Percentiles rank a stretch among this genome's conserved stretches.
phyloP scores from a whole-genome alignment of 2,888 invertebrate species.

The Cyrtodaria siliqua region DNA sequence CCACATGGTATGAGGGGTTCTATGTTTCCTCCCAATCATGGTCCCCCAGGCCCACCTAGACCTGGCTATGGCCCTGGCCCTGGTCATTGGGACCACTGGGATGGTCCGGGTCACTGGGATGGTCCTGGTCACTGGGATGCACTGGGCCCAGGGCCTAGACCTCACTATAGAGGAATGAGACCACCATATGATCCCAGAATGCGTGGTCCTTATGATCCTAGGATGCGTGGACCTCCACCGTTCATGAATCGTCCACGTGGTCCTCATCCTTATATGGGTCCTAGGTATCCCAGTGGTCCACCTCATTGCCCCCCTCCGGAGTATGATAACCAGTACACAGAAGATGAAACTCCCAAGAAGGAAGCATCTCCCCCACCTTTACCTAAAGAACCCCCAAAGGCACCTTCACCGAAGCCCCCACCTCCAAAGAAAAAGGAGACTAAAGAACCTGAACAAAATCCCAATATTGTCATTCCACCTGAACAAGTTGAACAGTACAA shows the following conservation, averaged over 20 bases:
- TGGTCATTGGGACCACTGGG: conserved; percentile 57
- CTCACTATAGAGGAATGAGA: conserved; percentile 66
- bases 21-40: conserved; percentile 59
- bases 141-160: conserved; percentile 56
- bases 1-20: conserved; percentile 45
- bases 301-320: conserved; percentile 64
- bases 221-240: conserved; percentile 54
- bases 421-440: conserved; percentile 77
- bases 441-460: conserved; percentile 71
- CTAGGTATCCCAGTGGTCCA: conserved; percentile 61
- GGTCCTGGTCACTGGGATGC: conserved; percentile 50
- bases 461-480: conserved; percentile 79
- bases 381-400: conserved; percentile 73
- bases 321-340: conserved; percentile 30
- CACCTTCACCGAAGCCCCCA: conserved; percentile 80
- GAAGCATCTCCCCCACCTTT: conserved; percentile 75
- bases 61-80: conserved; percentile 43
- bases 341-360: conserved; percentile 54
- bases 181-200: conserved; percentile 67
- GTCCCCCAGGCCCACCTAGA: conserved; percentile 67
- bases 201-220: conserved; percentile 63
- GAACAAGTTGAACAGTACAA: conserved; percentile 84
- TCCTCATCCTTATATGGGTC: conserved; percentile 60
- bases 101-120: conserved; percentile 58
- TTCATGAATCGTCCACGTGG: conserved; percentile 55